A percentile compares a stretch with the other conserved stretches of the same genome.
These are phyloP conservation scores for Eulemur coronatus DNA, from an alignment of 2,797 vertebrate species.

Conservation along the genomic window DNA sequence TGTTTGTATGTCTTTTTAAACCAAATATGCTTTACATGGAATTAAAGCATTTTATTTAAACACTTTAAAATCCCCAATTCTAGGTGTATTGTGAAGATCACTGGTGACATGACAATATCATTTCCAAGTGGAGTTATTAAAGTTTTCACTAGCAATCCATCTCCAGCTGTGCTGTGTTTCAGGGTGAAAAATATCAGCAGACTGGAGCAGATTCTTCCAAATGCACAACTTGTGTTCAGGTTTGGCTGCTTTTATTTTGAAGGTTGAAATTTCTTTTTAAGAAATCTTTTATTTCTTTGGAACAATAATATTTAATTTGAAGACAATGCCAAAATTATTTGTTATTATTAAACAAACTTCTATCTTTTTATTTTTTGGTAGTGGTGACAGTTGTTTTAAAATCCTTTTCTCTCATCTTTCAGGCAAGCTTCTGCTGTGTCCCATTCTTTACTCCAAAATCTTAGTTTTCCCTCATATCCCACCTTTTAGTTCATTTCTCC, in stretches of 20 bases:
- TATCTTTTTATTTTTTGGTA: background rate
- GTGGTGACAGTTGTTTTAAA: background rate
- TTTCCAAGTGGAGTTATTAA: constrained; percentile 98
- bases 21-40: constrained; percentile 2
- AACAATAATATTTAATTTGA: constrained; percentile 26
- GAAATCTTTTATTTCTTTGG: background rate
- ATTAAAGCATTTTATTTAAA: background rate
- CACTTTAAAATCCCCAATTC: constrained; percentile 45
- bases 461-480: background rate
- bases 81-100: constrained; percentile 99
- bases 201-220: constrained; percentile 97
- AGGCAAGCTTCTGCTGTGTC: background rate
- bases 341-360: background rate
- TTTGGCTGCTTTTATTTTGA: constrained; percentile 76
- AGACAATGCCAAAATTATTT: background rate
- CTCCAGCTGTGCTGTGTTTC: constrained; percentile 95
- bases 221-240: constrained; percentile 97
- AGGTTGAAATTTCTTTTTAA: constrained; percentile 2
- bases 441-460: constrained; percentile 1
- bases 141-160: constrained; percentile 95
- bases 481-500: constrained; percentile 35
- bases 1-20: background rate
- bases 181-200: constrained; percentile 94
- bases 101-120: constrained; percentile 97
- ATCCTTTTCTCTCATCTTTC: background rate